Evolutionary conservation across 2,113 vertebrate species (phyloP), one percentile per base, ranked within the genome.

Genomic region (Mirounga angustirostris): DNA sequence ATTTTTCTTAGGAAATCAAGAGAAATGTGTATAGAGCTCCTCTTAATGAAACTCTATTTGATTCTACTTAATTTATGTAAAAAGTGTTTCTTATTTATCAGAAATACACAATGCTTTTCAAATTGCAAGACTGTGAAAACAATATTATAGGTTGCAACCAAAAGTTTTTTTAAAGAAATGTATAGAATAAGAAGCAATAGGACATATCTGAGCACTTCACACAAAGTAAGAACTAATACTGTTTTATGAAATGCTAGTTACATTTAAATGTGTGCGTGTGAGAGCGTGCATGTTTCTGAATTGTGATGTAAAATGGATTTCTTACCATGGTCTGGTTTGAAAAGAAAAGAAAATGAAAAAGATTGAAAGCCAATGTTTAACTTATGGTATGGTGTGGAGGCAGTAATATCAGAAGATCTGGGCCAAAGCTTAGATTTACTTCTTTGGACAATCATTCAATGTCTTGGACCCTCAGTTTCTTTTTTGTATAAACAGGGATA

Each of bases 41-140:
- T 92, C 18, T 95, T 88, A 83, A 54, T 94, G 36, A 78, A 91
- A 81, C 52, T 67, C 24, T 90, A 83, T 80, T 93, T 92, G 4
- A 26, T 69, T 94, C 63, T 91, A 74, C 22, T 94, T 92, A 96
- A 71, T 82, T 91, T 95, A 40, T 88, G 11, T 71, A 52, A 87
- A 94, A 67, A 76, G 56, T 52, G 14, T 96, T 6, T 43, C 40
- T 78, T 74, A 92, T 54, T 87, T 73, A 80, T 54, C 33, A 52
- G 28, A 61, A 61, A 26, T 43, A 58, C 9, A 79, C 61, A 50
- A 30, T 91, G 19, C n/a, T 93, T 94, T 96, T 83, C 9, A 87
- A 92, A 56, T 87, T 87, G 15, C 5, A 92, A n/a, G 9, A 58
- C 56, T 89, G 14, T 84, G 30, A 74, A 93, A n/a, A 82, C 28